These are phyloP conservation scores for Macheiramphus alcinus DNA, from an alignment of 2,113 vertebrate species.

Conservation along the genomic window DNA sequence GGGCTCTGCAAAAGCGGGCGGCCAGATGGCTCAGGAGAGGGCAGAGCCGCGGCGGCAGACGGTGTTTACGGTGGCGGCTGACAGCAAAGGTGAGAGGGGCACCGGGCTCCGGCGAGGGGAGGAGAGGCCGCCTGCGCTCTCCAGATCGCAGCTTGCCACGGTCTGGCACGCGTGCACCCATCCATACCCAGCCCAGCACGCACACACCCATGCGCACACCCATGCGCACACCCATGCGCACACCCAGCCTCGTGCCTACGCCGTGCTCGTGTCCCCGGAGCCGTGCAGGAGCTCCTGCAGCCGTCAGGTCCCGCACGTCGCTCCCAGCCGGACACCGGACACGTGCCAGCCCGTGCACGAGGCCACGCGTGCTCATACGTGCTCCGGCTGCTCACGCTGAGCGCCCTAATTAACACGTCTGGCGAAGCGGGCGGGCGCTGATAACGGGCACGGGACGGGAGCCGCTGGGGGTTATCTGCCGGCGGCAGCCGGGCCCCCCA, in stretches of 20 bases:
- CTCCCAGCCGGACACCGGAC: not conserved
- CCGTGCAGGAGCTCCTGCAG: not conserved
- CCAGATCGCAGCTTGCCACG: not conserved
- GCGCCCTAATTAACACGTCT: constrained; percentile 47
- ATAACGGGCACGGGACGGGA: constrained; percentile 31
- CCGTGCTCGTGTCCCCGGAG: not conserved
- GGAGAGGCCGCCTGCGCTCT: not conserved
- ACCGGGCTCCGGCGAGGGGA: accelerated
- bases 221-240: no score
- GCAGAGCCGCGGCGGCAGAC: not conserved
- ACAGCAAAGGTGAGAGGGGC: not conserved
- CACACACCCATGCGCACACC: accelerated
- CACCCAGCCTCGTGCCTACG: not conserved
- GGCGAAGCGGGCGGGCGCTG: constrained; percentile 16
- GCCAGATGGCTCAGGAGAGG: not conserved
- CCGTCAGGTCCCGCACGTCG: not conserved
- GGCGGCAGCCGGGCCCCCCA: constrained; percentile 17
- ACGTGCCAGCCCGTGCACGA: not conserved
- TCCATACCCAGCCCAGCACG: no score
- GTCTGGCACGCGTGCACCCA: accelerated
- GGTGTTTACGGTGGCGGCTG: not conserved
- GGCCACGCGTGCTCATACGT: constrained; percentile 10
- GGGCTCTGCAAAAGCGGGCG: not conserved
- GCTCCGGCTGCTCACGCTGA: constrained; percentile 40
- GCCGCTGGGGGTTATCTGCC: constrained; percentile 30